Evolutionary conservation across 2,797 vertebrate genomes (phyloP).

Genomic region (Borostomias antarcticus): DNA sequence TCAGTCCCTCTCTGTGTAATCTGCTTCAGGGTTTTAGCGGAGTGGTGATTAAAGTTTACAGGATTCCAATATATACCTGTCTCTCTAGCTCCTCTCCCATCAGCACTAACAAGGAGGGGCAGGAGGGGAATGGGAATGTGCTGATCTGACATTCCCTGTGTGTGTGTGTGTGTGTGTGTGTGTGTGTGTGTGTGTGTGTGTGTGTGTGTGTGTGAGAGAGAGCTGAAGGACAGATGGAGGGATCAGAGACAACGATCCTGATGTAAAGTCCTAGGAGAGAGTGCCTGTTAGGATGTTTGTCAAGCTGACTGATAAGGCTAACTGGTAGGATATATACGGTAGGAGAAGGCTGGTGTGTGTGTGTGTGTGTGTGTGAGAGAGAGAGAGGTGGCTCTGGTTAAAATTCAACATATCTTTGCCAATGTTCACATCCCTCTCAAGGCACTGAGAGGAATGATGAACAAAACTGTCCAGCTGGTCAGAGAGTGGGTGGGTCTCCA

Average conservation of each 20-base stretch:
- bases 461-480: no score
- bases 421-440: no score
- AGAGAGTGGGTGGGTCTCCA: no score
- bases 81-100: neutral
- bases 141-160: neutral
- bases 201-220: neutral
- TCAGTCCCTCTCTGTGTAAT: slow-evolving; percentile 59
- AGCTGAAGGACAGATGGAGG: slow-evolving; percentile 34
- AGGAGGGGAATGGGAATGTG: neutral
- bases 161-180: neutral
- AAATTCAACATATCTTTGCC: no score
- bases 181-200: neutral
- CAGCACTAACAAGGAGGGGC: neutral
- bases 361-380: no score
- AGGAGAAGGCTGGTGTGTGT: no score
- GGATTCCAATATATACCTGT: slow-evolving; percentile 24
- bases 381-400: no score
- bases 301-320: no score
- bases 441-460: no score
- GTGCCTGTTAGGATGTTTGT: no score
- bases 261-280: slow-evolving; percentile 44
- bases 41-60: slow-evolving; percentile 57
- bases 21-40: slow-evolving; percentile 55
- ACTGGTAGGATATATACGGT: no score
- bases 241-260: slow-evolving; percentile 51